Conservation (phyloP, 2,888 invertebrate species). For the Lumbricus terrestris region DNA sequence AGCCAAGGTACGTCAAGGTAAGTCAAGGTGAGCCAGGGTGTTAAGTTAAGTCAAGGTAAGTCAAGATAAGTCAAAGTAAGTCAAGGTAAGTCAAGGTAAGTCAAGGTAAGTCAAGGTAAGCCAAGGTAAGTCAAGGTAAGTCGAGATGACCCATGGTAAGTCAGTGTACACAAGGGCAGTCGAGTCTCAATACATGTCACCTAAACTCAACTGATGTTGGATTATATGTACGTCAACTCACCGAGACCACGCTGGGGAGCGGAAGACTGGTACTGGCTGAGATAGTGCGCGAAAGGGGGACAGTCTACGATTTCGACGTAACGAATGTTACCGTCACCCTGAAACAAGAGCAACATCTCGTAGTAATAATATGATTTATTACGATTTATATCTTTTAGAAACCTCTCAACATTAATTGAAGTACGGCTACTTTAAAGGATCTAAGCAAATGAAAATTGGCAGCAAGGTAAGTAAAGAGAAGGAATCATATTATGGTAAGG, state of each 20-base stretch:
- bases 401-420: background rate
- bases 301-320: constrained; percentile 91
- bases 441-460: background rate
- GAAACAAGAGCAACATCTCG: constrained; percentile 34
- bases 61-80: background rate
- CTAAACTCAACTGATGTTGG: background rate
- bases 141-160: no score
- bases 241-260: constrained; percentile 85
- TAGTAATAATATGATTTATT: background rate
- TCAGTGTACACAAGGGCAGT: no score
- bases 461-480: background rate
- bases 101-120: background rate
- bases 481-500: background rate
- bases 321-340: constrained; percentile 93
- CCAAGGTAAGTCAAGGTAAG: background rate
- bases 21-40: no score
- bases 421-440: background rate
- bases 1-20: background rate
- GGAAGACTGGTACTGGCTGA: constrained; percentile 95
- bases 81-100: background rate
- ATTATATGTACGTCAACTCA: constrained; percentile 40
- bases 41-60: no score
- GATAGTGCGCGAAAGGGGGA: constrained; percentile 91
- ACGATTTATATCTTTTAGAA: no score
- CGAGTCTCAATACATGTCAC: background rate